Conservation (phyloP, 1,140 invertebrate species). For the Maniola jurtina region DNA sequence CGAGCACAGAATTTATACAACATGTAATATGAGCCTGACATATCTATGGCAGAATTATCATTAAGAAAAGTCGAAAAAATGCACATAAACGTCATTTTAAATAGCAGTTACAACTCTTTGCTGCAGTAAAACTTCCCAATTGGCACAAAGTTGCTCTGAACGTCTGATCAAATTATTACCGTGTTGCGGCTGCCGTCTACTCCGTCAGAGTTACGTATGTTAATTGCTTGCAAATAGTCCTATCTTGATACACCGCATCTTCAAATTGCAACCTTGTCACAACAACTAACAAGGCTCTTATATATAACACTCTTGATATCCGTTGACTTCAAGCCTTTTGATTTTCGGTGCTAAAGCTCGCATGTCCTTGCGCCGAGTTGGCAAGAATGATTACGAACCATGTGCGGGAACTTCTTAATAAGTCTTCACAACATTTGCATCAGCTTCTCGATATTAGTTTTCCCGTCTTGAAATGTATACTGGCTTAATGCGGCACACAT, state of each 20-base stretch:
- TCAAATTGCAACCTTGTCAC: conserved; percentile 36
- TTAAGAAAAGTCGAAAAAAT: conserved; percentile 32
- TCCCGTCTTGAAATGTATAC: conserved; percentile 52
- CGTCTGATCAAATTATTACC: conserved; percentile 75
- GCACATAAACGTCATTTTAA: conserved; percentile 50
- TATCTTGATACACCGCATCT: conserved; percentile 34
- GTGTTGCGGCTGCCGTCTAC: conserved; percentile 61
- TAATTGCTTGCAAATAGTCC: conserved; percentile 42
- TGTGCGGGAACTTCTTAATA: conserved; percentile 70
- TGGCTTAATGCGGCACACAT: conserved; percentile 31
- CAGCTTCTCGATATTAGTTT: conserved; percentile 41
- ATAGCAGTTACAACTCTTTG: conserved; percentile 61
- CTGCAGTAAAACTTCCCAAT: conserved; percentile 71
- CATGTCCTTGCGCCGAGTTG: conserved; percentile 48
- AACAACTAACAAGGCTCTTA: conserved; percentile 22
- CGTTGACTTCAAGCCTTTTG: conserved; percentile 38
- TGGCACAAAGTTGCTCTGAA: conserved; percentile 69
- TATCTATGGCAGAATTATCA: conserved; percentile 9
- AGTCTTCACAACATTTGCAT: conserved; percentile 69
- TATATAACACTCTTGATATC: conserved; percentile 15
- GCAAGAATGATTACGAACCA: conserved; percentile 64
- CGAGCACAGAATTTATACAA: no score
- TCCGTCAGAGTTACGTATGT: conserved; percentile 48
- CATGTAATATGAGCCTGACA: background rate
- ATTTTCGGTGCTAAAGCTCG: conserved; percentile 39